Conservation (phyloP, 2,113 vertebrate genomes). For the Boulengeromyrus knoepffleri region DNA sequence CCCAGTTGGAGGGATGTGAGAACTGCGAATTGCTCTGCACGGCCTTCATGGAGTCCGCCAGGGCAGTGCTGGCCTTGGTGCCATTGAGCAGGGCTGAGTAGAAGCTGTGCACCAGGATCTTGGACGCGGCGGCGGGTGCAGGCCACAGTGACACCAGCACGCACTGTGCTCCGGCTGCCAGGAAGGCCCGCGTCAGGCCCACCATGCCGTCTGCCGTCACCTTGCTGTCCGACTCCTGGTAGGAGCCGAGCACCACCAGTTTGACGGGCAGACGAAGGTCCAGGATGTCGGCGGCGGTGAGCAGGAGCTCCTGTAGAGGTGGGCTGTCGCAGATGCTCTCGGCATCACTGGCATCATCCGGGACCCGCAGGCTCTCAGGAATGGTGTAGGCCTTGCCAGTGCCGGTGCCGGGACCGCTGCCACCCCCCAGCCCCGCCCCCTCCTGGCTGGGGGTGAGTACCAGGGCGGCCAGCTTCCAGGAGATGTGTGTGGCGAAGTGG, state of each 20-base stretch:
- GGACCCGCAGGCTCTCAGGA: constrained; percentile 79
- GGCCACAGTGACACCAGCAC: constrained; percentile 88
- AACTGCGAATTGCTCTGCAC: constrained; percentile 89
- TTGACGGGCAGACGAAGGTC: constrained; percentile 82
- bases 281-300: constrained; percentile 85
- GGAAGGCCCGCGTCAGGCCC: constrained; percentile 84
- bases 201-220: constrained; percentile 87
- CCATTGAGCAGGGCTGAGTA: constrained; percentile 82
- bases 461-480: constrained; percentile 86
- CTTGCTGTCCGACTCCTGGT: constrained; percentile 82
- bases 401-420: constrained; percentile 53
- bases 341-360: constrained; percentile 81
- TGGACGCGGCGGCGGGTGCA: constrained; percentile 80
- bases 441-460: constrained; percentile 81
- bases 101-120: constrained; percentile 83
- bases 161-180: constrained; percentile 87
- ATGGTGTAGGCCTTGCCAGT: constrained; percentile 78
- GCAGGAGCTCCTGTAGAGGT: constrained; percentile 84
- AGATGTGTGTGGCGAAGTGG: constrained; percentile 91
- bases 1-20: constrained; percentile 91
- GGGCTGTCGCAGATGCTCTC: constrained; percentile 89
- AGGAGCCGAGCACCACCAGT: constrained; percentile 85
- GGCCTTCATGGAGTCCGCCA: constrained; percentile 85
- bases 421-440: constrained; percentile 53
- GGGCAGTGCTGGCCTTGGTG: constrained; percentile 79